These are phyloP conservation scores for Cerceris rybyensis DNA, from an alignment of 2,888 invertebrate genomes.

Conservation along the genomic window DNA sequence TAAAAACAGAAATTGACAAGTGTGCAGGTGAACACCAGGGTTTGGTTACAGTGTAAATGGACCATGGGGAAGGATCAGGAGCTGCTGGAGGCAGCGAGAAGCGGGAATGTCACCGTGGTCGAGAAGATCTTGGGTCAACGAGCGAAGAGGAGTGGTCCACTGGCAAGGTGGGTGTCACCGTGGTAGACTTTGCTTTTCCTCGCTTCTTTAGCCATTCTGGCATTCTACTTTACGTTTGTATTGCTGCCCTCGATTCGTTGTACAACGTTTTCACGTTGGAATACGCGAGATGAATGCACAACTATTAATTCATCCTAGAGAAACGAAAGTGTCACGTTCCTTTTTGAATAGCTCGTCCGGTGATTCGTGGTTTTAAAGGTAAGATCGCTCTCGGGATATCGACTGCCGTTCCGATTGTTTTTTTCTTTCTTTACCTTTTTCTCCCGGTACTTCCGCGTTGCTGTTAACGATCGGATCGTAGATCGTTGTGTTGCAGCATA, in stretches of 20 bases:
- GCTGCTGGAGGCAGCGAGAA: slow-evolving; percentile 96
- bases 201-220: slow-evolving; percentile 37
- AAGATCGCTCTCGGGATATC: slow-evolving; percentile 17
- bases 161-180: slow-evolving; percentile 90
- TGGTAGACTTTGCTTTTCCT: slow-evolving; percentile 57
- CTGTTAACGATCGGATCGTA: slow-evolving; percentile 3
- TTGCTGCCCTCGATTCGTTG: neutral
- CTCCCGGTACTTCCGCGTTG: neutral
- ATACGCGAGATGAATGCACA: neutral
- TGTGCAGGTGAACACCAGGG: slow-evolving; percentile 68
- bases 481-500: slow-evolving; percentile 26
- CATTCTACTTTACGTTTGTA: slow-evolving; percentile 7
- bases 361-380: slow-evolving; percentile 28
- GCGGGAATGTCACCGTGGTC: slow-evolving; percentile 93
- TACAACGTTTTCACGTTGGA: neutral
- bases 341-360: slow-evolving; percentile 7
- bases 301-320: neutral
- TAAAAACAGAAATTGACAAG: slow-evolving; percentile 77
- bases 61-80: slow-evolving; percentile 98
- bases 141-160: slow-evolving; percentile 95
- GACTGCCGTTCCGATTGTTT: slow-evolving; percentile 28
- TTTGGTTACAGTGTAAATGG: slow-evolving; percentile 79
- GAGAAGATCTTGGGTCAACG: slow-evolving; percentile 95
- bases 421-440: slow-evolving; percentile 6
- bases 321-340: slow-evolving; percentile 32